Evolutionary conservation across 1,140 invertebrate genomes (phyloP).

Genomic region (Chironomus striatipennis): DNA sequence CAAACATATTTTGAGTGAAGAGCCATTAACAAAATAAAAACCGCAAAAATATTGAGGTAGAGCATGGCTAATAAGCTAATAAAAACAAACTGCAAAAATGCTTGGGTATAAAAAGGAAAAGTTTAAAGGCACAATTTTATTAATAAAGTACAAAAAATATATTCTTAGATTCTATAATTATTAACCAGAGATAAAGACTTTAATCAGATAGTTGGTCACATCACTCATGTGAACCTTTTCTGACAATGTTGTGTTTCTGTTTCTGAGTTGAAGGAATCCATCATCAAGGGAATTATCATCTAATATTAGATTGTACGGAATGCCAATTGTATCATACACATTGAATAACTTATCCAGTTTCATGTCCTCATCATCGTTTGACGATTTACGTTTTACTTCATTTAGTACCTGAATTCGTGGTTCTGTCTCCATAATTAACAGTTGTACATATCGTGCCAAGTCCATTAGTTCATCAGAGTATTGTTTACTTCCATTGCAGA

Average conservation of each 20-base stretch:
- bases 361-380: background rate
- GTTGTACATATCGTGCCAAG: conserved; percentile 7
- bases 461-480: background rate
- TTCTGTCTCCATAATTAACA: background rate
- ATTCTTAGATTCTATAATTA: too few species aligned
- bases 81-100: too few species aligned
- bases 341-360: background rate
- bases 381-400: background rate
- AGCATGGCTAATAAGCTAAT: too few species aligned
- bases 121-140: too few species aligned
- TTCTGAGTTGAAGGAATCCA: background rate
- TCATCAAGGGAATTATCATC: background rate
- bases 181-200: background rate
- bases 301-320: background rate
- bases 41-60: too few species aligned
- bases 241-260: background rate
- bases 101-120: too few species aligned
- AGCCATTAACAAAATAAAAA: too few species aligned
- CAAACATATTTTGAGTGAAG: too few species aligned
- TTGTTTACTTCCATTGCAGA: background rate
- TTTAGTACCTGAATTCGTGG: background rate
- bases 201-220: background rate
- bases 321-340: background rate
- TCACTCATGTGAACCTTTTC: conserved; percentile 1
- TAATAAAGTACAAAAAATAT: too few species aligned